Conservation (phyloP, 2,797 vertebrate genomes). For the Epinephelus malabaricus region DNA sequence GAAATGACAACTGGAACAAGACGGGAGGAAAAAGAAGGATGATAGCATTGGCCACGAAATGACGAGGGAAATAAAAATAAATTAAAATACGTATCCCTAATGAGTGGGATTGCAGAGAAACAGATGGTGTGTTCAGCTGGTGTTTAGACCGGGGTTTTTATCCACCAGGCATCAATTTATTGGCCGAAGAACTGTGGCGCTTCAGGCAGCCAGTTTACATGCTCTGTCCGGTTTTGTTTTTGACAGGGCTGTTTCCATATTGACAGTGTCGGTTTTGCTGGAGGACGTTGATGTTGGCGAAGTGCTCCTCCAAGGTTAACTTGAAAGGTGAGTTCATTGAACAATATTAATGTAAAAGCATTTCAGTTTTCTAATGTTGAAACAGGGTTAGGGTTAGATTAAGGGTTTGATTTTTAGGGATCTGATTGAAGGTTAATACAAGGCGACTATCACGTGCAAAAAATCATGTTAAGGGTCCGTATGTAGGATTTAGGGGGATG, state of each 20-base stretch:
- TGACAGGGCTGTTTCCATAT: slow-evolving; percentile 46
- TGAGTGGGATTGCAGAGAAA: slow-evolving; percentile 63
- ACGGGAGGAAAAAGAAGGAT: slow-evolving; percentile 11
- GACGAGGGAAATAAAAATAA: slow-evolving; percentile 61
- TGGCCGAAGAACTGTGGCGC: slow-evolving; percentile 59
- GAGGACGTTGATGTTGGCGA: slow-evolving; percentile 10
- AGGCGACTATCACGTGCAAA: background rate
- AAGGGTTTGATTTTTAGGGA: no score
- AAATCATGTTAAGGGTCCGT: background rate
- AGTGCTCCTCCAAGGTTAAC: slow-evolving; percentile 21
- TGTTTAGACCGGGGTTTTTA: slow-evolving; percentile 65
- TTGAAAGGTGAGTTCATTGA: background rate
- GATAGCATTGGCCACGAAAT: slow-evolving; percentile 21
- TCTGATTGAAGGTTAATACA: background rate
- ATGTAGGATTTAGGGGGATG: no score
- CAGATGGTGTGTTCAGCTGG: slow-evolving; percentile 80
- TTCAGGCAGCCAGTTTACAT: slow-evolving; percentile 55
- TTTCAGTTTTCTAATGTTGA: background rate
- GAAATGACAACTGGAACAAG: slow-evolving; percentile 26
- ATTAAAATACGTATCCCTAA: slow-evolving; percentile 66
- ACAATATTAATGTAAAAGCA: background rate
- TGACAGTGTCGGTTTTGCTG: slow-evolving; percentile 33
- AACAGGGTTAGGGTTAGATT: no score
- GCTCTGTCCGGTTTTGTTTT: slow-evolving; percentile 47
- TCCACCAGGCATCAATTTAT: slow-evolving; percentile 69